Evolutionary conservation across 1,140 invertebrate genomes (phyloP), one percentile per base, ranked within the genome.

Genomic region (Agrilus planipennis): DNA sequence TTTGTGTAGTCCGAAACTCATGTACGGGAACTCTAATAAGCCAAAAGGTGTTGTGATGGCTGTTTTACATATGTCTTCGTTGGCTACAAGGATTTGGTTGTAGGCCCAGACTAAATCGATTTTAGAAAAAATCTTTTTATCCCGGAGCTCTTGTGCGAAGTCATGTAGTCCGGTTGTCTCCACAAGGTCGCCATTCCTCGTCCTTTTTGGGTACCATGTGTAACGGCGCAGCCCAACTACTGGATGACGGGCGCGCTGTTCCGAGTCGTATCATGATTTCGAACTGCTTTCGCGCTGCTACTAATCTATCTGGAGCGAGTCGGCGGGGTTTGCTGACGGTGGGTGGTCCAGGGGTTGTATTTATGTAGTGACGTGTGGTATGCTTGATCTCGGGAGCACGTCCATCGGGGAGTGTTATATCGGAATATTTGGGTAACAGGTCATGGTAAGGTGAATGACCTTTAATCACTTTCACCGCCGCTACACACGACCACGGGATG

Each of bases 101-200:
- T 68, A 76, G 0, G 71, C 71, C 20, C 52, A 54, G 0, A 44
- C 38, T 2, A 71, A 39, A 51, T 75, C 70, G 1, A 75, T 43
- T 9, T 5, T 42, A 11, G 25, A 30, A 44, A 73, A 73, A 20
- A 61, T 54, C 7, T 39, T 56, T 4, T 51, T 50, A 1, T 60
- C 63, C 1, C 40, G 15, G 0, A 74, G 42, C 3, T 27, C 31
- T 16, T 50, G 44, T 0, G 49, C 35, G 15, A 60, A 59, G 44
- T 67, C 62, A 7, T 53, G 39, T 2, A 58, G 27, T 17, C 4
- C 65, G 41, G 41, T 70, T 73, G 41, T 68, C 64, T 0, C 62
- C 58, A 39, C 54, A 59, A 1, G 53, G 50, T 17, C 63, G 39
- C 49, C 52, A 63, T 4, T 46, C 46, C 1, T 58, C 62, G 34